Conservation (phyloP, 2,797 vertebrate genomes). For the Coracias cyanogaster region DNA sequence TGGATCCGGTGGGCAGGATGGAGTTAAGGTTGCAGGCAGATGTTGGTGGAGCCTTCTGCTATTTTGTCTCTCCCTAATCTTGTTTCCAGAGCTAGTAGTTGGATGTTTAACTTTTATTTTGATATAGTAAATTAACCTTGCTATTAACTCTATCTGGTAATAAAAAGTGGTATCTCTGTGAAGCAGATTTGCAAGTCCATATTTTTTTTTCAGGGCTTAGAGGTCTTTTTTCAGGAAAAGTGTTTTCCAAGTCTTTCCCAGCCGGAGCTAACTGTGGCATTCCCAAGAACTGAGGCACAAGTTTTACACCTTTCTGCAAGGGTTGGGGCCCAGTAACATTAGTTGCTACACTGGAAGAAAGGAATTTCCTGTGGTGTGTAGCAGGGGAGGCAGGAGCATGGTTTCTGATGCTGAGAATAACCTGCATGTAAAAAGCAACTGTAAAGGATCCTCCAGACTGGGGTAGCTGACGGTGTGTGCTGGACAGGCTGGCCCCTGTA, state of each 20-base stretch:
- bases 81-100: conserved; percentile 39
- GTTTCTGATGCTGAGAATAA: conserved; percentile 8
- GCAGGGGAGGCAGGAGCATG: background rate
- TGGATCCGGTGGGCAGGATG: background rate
- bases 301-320: background rate
- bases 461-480: background rate
- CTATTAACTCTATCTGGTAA: background rate
- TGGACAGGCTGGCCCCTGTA: background rate
- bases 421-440: background rate
- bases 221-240: background rate
- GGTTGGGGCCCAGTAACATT: background rate
- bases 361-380: background rate
- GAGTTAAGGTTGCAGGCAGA: conserved; percentile 10
- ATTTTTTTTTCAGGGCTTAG: background rate
- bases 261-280: background rate
- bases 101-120: conserved; percentile 34
- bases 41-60: background rate
- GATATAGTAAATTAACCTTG: background rate
- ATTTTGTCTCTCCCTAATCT: background rate
- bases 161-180: background rate
- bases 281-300: background rate
- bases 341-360: accelerated
- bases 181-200: background rate
- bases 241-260: background rate
- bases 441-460: background rate